phyloP scores from a whole-genome alignment of 2,113 vertebrate genomes.

The Nestor notabilis region DNA sequence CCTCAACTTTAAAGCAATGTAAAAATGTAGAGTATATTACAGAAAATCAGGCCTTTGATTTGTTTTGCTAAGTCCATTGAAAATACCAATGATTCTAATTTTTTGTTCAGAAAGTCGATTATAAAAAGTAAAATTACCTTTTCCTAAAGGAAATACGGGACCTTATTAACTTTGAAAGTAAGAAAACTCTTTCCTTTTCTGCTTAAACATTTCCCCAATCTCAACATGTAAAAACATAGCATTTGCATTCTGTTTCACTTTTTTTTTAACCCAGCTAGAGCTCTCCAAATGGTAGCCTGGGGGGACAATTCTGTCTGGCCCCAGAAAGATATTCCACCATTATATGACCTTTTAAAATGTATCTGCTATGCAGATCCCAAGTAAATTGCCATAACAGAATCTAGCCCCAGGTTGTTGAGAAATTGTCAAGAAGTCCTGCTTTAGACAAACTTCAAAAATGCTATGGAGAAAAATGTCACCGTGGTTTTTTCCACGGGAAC shows the following conservation, averaged over 20 bases:
- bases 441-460: conserved; percentile 38
- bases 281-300: conserved; percentile 53
- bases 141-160: neutral
- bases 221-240: conserved; percentile 13
- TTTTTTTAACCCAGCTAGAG: conserved; percentile 15
- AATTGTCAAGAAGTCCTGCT: conserved; percentile 49
- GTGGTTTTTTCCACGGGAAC: neutral
- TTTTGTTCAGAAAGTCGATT: neutral
- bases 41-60: neutral
- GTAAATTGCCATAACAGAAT: conserved; percentile 54
- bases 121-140: neutral
- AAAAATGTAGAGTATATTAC: neutral
- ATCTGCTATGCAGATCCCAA: conserved; percentile 57
- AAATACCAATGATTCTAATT: neutral
- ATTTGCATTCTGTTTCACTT: conserved; percentile 29
- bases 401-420: conserved; percentile 22
- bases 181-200: conserved; percentile 6
- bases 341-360: conserved; percentile 68
- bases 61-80: neutral
- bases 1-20: neutral
- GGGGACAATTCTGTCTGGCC: conserved; percentile 51
- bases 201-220: conserved; percentile 23
- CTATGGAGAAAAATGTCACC: conserved; percentile 31
- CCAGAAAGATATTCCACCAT: conserved; percentile 56
- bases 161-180: neutral